phyloP scores from a whole-genome alignment of 2,888 invertebrate species.

The Lampropteryx suffumata region DNA sequence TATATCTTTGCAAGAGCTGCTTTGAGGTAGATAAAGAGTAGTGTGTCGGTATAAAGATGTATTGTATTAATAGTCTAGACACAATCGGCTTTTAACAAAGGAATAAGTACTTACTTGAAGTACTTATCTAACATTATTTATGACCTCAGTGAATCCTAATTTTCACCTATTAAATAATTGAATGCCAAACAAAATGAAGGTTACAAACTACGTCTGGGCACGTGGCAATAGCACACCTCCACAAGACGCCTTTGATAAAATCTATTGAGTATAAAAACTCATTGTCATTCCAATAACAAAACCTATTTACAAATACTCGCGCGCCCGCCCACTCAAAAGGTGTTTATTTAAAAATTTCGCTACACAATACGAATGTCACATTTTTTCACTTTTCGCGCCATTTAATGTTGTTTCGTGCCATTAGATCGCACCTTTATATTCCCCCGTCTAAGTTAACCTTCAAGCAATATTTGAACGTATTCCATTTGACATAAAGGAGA shows the following conservation, averaged over 20 bases:
- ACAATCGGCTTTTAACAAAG: constrained; percentile 4
- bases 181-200: constrained; percentile 23
- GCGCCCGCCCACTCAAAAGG: constrained; percentile 81
- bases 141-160: constrained; percentile 28
- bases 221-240: constrained; percentile 49
- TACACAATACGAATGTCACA: constrained; percentile 68
- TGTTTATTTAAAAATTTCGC: constrained; percentile 80
- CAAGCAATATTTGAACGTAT: constrained; percentile 44
- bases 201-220: constrained; percentile 41
- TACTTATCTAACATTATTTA: too few relatives aligned
- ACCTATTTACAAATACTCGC: constrained; percentile 79
- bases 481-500: constrained; percentile 31
- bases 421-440: constrained; percentile 43
- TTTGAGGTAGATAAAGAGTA: background rate
- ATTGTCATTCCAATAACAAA: constrained; percentile 66
- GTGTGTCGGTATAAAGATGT: constrained; percentile 1
- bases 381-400: constrained; percentile 78
- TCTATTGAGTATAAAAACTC: constrained; percentile 35
- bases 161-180: constrained; percentile 31
- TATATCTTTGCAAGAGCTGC: too few relatives aligned
- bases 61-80: background rate
- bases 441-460: constrained; percentile 33
- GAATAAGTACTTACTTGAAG: too few relatives aligned
- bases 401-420: constrained; percentile 75
- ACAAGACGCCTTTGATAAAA: constrained; percentile 47